These are phyloP conservation scores for Cephus runcator DNA, from an alignment of 2,888 invertebrate genomes.

Conservation along the genomic window DNA sequence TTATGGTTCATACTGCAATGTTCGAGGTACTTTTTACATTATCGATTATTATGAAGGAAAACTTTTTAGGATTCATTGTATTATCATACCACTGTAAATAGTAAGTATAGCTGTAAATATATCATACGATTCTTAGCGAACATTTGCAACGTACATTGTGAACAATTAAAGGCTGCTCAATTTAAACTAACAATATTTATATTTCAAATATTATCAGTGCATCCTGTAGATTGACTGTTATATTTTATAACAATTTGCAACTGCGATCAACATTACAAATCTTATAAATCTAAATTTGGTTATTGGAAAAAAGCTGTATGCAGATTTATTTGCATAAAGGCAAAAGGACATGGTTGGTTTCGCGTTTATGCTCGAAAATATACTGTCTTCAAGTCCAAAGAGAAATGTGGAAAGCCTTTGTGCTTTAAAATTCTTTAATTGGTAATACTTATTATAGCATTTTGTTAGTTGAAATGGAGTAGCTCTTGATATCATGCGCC, in stretches of 20 bases:
- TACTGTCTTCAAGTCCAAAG: neutral
- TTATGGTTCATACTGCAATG: neutral
- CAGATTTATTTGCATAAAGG: neutral
- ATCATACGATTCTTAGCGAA: constrained; percentile 25
- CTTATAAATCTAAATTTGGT: neutral
- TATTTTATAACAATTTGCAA: neutral
- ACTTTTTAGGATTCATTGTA: constrained; percentile 22
- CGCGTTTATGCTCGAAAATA: neutral
- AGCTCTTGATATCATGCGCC: constrained; percentile 7
- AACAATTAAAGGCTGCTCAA: constrained; percentile 29
- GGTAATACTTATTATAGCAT: neutral
- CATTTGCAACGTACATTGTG: constrained; percentile 23
- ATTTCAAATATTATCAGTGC: neutral
- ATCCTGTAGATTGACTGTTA: neutral
- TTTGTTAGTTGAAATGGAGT: constrained; percentile 3
- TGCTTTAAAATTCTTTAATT: neutral
- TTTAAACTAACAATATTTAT: constrained; percentile 25
- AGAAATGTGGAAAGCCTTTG: neutral
- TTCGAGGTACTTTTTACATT: neutral
- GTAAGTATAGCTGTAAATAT: constrained; percentile 46
- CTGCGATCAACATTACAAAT: neutral
- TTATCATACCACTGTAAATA: constrained; percentile 46
- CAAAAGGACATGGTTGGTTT: neutral
- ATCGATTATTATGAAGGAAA: neutral
- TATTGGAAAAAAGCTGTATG: neutral